Base-by-base conservation (phyloP, 2,888 invertebrate genomes). In the Caenorhabditis sp. region DNA sequence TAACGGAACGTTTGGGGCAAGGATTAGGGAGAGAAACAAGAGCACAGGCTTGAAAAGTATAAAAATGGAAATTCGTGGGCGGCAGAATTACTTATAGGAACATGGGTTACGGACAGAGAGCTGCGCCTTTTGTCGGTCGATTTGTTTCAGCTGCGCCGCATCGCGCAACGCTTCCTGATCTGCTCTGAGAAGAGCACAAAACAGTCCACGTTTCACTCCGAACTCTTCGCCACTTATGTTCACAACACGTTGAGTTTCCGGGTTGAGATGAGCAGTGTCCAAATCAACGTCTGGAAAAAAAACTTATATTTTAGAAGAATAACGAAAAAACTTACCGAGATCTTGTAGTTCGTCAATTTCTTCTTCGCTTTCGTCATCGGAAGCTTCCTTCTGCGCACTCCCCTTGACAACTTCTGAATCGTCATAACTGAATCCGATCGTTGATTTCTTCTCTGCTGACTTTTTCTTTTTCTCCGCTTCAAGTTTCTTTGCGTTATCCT, bases 381-480 rank as follows among this genome's bases (percentile, higher is more conserved):
- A 37, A 13, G 51, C 53, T 47, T 58, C n/a, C 2, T 37, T 35
- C 8, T 58, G 51, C 24, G 20, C 40, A 56, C 47, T 79, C 58
- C 58, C 81, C 62, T 60, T 67, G 0, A 83, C 85, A 20, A 81
- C 76, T 37, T 85, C 86, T 2, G 84, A 82, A 64, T 88, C 88
- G 11, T 85, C 89, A 78, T 91, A 91, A 26, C 82, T 80, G 62
- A 90, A 92, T 3, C 87, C 89, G 55, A 92, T 90, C 6, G 88
- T 84, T 2, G 91, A 89, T 44, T 89, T 88, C 13, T 86, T 83
- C 1, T 88, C 87, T 0, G 86, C 82, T 8, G 80, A 65, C 76
- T 91, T 89, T 85, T 82, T 87, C 68, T 89, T 88, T 55, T 85
- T 89, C 32, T 89, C 89, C 24, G 67, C 32, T 51, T 89, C 89